Conservation (phyloP, 2,888 invertebrate genomes). For the Drosophila macrothrix region DNA sequence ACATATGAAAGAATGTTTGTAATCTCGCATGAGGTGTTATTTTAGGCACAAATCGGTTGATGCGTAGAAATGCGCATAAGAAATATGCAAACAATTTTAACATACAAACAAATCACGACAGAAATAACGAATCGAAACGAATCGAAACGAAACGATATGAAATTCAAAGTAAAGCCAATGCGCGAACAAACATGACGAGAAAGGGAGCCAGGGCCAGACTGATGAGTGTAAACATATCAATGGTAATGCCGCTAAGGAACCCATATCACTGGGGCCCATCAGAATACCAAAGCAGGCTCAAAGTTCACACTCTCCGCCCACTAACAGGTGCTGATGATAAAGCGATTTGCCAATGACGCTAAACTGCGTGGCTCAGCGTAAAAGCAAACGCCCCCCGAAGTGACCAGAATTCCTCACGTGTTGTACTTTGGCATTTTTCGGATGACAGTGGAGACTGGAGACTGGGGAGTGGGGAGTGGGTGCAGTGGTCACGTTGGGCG, state of each 20-base stretch:
- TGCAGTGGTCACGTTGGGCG: neutral
- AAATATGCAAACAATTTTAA: conserved; percentile 68
- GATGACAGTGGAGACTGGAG: neutral
- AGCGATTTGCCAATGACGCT: conserved; percentile 58
- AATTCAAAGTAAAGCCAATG: neutral
- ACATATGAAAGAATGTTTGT: neutral
- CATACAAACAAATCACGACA: conserved; percentile 24
- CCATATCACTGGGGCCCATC: conserved; percentile 42
- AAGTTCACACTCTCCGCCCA: neutral
- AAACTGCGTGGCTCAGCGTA: conserved; percentile 61
- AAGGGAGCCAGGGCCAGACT: conserved; percentile 9
- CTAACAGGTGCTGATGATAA: conserved; percentile 68
- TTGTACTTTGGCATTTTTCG: conserved; percentile 22
- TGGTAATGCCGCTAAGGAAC: conserved; percentile 52
- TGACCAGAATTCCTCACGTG: conserved; percentile 36
- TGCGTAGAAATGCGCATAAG: conserved; percentile 60
- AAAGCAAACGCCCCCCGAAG: conserved; percentile 35
- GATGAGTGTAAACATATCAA: conserved; percentile 67
- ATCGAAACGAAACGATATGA: conserved; percentile 6
- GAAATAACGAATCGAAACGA: neutral
- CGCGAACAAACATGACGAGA: neutral
- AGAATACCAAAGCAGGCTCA: conserved; percentile 23
- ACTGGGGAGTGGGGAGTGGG: neutral
- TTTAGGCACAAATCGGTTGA: conserved; percentile 57
- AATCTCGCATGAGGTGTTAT: conserved; percentile 31